Evolutionary conservation across 2,113 vertebrate species (phyloP), one percentile per base, ranked within the genome.

Genomic region (Panurus biarmicus): DNA sequence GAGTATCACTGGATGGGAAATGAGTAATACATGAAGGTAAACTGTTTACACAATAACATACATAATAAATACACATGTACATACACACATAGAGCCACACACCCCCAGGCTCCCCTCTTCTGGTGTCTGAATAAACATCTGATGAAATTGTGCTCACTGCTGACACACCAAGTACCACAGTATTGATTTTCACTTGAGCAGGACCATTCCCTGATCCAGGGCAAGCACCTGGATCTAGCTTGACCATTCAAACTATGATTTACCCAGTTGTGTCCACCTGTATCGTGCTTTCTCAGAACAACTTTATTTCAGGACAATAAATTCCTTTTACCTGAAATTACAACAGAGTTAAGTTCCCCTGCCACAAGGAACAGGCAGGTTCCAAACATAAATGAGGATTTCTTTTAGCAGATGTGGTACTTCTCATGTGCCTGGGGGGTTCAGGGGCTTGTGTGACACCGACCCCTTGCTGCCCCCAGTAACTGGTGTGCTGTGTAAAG

Each of bases 391-490:
- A 44, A 25, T 2, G 28, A 60, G 45, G 81, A 70, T 35, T 51
- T n/a, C 40, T 85, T 75, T 22, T 31, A 72, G 61, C 62, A 47
- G 47, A 10, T 8, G 12, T 19, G 14, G 25, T 25, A 14, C 15
- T 54, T 26, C 38, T 50, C 28, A 9, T 3, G 7, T 23, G 23
- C 47, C 42, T n/a, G 35, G 33, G 36, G 29, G 35, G 24, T 33
- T 54, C 51, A 44, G 48, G 9, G 33, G 29, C 12, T 65, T 45
- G 26, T 56, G 36, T 53, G 47, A 77, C 62, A 29, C 60, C 33
- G 13, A 6, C 5, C 8, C 7, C 10, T 12, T 1, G 0, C 28
- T 26, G 20, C 15, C 16, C 54, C 54, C 18, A 23, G 0, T 23
- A n/a, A 29, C 14, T 45, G 29, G 8, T 15, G 25, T 11, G 11